Evolutionary conservation across 1,140 invertebrate genomes (phyloP).

Genomic region (Archegozetes longisetosus): DNA sequence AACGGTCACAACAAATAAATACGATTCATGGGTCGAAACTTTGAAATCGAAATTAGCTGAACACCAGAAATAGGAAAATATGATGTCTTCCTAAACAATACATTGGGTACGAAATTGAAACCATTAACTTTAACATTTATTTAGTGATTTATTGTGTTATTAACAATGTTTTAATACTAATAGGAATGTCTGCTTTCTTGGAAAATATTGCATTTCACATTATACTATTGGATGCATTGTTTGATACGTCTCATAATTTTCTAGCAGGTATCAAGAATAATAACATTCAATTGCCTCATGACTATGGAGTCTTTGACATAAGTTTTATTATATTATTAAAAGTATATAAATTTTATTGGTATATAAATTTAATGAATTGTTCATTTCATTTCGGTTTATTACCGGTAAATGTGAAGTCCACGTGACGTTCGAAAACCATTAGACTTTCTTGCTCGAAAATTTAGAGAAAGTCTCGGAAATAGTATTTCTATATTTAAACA

Average conservation of each 20-base stretch:
- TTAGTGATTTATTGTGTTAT: no score
- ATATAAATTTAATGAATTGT: background rate
- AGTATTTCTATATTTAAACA: conserved; percentile 9
- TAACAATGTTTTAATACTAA: no score
- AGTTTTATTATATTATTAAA: conserved; percentile 21
- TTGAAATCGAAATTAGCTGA: conserved; percentile 29
- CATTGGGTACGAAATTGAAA: conserved; percentile 64
- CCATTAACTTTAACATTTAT: conserved; percentile 25
- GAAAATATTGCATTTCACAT: conserved; percentile 94
- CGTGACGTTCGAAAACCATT: conserved; percentile 58
- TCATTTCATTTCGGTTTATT: conserved; percentile 22
- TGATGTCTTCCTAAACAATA: conserved; percentile 76
- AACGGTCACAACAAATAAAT: conserved; percentile 27
- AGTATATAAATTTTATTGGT: no score
- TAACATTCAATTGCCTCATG: conserved; percentile 43
- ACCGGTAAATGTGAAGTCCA: conserved; percentile 41
- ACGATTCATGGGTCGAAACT: conserved; percentile 52
- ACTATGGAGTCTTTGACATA: conserved; percentile 63
- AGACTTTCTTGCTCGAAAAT: conserved; percentile 39
- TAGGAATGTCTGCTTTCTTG: conserved; percentile 89
- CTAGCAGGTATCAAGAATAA: conserved; percentile 37
- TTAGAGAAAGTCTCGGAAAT: conserved; percentile 9
- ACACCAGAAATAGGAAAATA: conserved; percentile 72
- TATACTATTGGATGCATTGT: conserved; percentile 77
- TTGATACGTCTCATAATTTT: conserved; percentile 42